Percentiles rank a stretch among this genome's conserved stretches.
Evolutionary conservation across 1,140 invertebrate genomes (phyloP).

Genomic region (Periplaneta americana): DNA sequence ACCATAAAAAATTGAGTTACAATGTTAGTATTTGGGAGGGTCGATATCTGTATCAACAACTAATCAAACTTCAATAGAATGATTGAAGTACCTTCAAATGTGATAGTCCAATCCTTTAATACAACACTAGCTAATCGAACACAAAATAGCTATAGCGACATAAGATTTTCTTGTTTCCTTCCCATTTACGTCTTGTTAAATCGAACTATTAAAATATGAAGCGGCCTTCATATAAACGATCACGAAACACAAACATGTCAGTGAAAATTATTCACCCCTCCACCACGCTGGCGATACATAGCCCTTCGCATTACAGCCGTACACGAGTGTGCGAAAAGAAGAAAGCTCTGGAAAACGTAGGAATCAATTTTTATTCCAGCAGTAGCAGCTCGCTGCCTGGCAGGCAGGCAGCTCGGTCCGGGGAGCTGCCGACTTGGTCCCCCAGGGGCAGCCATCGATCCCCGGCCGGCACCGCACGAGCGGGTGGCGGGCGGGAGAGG

Average conservation of each 20-base stretch:
- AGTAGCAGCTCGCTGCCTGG: neutral
- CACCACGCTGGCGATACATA: neutral
- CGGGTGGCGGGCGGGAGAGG: neutral
- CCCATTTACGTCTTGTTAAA: too few relatives aligned
- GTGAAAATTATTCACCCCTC: neutral
- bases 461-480: neutral
- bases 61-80: too few relatives aligned
- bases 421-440: neutral
- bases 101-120: too few relatives aligned
- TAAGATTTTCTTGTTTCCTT: too few relatives aligned
- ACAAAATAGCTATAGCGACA: too few relatives aligned
- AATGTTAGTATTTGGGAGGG: too few relatives aligned
- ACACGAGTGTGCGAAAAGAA: too few relatives aligned
- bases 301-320: neutral
- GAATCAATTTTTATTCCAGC: neutral
- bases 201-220: neutral
- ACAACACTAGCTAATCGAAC: too few relatives aligned
- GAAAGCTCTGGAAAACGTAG: neutral
- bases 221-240: neutral
- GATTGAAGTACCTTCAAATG: too few relatives aligned
- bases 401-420: neutral
- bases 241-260: neutral
- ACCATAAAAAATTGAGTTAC: too few relatives aligned
- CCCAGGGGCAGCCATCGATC: neutral
- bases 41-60: too few relatives aligned